These are phyloP conservation scores for Protosalanx chinensis DNA, from an alignment of 2,797 vertebrate genomes.

Conservation along the genomic window DNA sequence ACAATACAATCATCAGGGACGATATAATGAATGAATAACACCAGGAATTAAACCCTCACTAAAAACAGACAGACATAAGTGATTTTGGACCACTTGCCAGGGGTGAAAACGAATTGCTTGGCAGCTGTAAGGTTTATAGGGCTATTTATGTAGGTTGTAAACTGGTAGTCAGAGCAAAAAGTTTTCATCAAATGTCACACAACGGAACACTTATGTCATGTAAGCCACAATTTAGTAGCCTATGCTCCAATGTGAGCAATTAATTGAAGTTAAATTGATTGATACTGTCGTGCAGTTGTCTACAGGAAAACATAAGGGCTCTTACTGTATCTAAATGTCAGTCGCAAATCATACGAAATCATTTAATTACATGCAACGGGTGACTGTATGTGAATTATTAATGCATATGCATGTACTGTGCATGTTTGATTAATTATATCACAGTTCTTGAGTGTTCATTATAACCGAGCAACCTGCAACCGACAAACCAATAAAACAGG, in stretches of 20 bases:
- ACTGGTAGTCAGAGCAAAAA: constrained; percentile 45
- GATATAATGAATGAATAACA: constrained; percentile 29
- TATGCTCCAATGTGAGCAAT: constrained; percentile 37
- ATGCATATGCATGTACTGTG: too few relatives aligned
- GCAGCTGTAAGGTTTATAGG: constrained; percentile 65
- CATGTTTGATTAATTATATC: too few relatives aligned
- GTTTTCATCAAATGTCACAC: constrained; percentile 37
- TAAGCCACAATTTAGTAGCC: constrained; percentile 41
- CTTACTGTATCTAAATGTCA: background rate
- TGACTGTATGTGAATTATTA: too few relatives aligned
- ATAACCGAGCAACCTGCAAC: too few relatives aligned
- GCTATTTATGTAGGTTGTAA: constrained; percentile 58
- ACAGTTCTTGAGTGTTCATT: too few relatives aligned
- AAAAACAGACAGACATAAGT: constrained; percentile 46
- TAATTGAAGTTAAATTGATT: constrained; percentile 44
- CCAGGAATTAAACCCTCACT: constrained; percentile 53
- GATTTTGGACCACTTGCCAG: constrained; percentile 44
- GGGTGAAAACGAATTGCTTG: constrained; percentile 34
- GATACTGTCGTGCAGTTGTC: constrained; percentile 61
- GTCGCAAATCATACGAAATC: constrained; percentile 47
- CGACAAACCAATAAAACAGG: too few relatives aligned
- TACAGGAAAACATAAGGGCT: constrained; percentile 25
- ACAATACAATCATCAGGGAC: constrained; percentile 20
- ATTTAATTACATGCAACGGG: constrained; percentile 16
- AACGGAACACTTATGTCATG: constrained; percentile 40